Evolutionary conservation across 1,140 invertebrate genomes (phyloP), one percentile per base, ranked within the genome.

Genomic region (Acromyrmex heyeri): DNA sequence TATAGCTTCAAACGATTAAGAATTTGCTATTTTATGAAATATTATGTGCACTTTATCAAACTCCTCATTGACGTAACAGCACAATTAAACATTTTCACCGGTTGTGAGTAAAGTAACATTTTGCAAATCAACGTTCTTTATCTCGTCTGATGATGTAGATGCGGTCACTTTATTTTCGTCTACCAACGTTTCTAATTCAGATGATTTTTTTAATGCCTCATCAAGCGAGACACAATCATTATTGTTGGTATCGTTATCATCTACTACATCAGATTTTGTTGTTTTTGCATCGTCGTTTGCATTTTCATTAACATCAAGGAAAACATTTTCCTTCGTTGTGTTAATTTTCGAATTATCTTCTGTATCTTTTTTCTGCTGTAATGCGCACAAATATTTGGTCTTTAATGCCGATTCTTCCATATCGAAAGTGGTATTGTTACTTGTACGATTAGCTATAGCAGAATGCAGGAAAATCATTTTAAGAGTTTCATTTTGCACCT

Each of bases 341-440:
- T 55, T 73, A 27, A 57, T 21, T 57, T 61, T 77, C 48, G 30
- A 76, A 87, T 82, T 82, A 82, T 82, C 53, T 30, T 87, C 64
- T 2, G 24, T 48, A 38, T 90, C 70, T 70, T 76, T 61, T 48
- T 76, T 69, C 8, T 82, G 86, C 8, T 78, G 12, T 21, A 62
- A 75, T 21, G 57, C 53, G 87, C n/a, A 70, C 24, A 59, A 73
- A 86, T 92, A 77, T 72, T 93, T 92, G 34, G 86, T 87, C 86
- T 93, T 93, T 83, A 93, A 86, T 69, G 89, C 89, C 8, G 88
- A 85, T 67, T 89, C 88, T 38, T 88, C 91, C 48, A 62, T 53
- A n/a, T 61, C 70, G 5, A 48, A 3, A 67, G 75, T 78, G 18
- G 27, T 65, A 34, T 85, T 87, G 24, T 88, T 88, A 61, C 67